Evolutionary conservation across 2,113 vertebrate genomes (phyloP), one percentile per base, ranked within the genome.

Genomic region (Nasalis larvatus): DNA sequence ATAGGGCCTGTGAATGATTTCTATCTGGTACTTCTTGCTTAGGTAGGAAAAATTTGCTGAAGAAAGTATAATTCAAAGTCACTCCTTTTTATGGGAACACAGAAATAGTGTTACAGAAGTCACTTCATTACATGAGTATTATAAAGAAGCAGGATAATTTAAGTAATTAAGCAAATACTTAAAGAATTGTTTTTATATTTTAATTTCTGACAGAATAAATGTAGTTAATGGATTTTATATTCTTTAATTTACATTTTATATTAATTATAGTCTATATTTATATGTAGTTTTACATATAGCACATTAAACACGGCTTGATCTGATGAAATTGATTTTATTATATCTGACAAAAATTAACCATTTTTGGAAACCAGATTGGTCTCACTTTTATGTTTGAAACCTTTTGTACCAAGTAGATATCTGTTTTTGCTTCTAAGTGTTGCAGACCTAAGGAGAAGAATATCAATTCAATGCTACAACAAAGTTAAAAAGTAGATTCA

Each of bases 121-220:
- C 92, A 95, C 94, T 91, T 91, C 84, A 91, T 97, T 96, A 66
- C 35, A 93, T 56, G 25, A 49, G 32, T 86, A 90, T 88, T 92
- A 95, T 37, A 89, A 97, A 96, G 42, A 56, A 94, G 45, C 21
- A 21, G 12, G 77, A 25, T 92, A 91, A 95, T 96, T 96, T 96
- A 96, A 96, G 96, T 89, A 89, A 92, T 83, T 77, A 35, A 52
- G 52, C 52, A 96, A 91, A 97, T 92, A 25, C 54, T 85, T 45
- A 91, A 90, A 96, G n/a, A 94, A 94, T 42, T 94, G 81, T 88
- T 86, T 96, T 97, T 95, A 58, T 95, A 89, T 92, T 97, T 96
- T 97, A 96, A 97, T 96, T 74, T 47, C 63, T 97, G 49, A 81
- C 40, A 95, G 96, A 92, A 97, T 90, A 96, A 88, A 96, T 96